A percentile compares a stretch with the other conserved stretches of the same genome.
These are phyloP conservation scores for Ailuropoda melanoleuca DNA, from an alignment of 2,113 vertebrate genomes.

Conservation along the genomic window DNA sequence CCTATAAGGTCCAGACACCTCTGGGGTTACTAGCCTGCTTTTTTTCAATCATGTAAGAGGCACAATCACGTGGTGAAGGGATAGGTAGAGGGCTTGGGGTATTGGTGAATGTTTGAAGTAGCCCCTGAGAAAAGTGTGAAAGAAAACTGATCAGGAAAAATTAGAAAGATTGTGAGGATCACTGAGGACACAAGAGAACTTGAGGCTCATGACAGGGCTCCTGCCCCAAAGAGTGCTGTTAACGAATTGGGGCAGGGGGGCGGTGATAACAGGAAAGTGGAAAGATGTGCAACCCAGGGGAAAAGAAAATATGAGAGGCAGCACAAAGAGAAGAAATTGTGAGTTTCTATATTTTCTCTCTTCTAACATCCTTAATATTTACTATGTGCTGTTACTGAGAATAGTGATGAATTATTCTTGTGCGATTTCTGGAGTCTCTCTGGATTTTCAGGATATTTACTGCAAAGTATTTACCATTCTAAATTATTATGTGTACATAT, in stretches of 20 bases:
- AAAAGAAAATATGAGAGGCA: background rate
- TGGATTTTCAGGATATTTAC: background rate
- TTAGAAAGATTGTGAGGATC: background rate
- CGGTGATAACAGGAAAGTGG: background rate
- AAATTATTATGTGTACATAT: background rate
- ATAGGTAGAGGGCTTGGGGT: background rate
- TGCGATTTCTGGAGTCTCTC: background rate
- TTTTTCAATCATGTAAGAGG: background rate
- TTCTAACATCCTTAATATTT: background rate
- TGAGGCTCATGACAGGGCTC: background rate
- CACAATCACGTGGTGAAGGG: background rate
- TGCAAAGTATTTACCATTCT: background rate
- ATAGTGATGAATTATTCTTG: constrained; percentile 19
- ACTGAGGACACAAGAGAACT: background rate
- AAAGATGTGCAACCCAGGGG: background rate
- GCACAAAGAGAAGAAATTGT: background rate
- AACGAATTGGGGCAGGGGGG: background rate
- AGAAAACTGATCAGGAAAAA: background rate
- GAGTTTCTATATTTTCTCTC: background rate
- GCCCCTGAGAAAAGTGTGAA: background rate
- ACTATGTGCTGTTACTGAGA: background rate
- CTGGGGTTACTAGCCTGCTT: background rate
- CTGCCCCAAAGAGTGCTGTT: background rate
- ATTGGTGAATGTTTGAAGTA: background rate
- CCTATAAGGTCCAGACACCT: background rate